These are phyloP conservation scores for Mungos mungo DNA, from an alignment of 2,113 vertebrate genomes.

Conservation along the genomic window DNA sequence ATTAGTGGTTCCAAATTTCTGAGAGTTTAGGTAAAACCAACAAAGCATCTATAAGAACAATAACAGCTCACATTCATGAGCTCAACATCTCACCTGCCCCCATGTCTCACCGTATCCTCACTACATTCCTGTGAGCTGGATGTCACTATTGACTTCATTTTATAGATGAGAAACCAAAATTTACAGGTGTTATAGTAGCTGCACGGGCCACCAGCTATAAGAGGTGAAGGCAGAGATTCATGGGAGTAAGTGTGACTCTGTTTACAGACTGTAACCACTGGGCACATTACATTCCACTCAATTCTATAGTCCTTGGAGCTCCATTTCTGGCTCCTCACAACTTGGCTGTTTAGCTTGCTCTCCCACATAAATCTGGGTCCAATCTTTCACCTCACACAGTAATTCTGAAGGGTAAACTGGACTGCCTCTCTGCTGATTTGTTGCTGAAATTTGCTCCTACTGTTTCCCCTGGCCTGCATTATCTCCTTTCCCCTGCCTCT, in stretches of 20 bases:
- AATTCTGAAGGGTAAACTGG: background rate
- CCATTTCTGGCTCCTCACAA: background rate
- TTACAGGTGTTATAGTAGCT: background rate
- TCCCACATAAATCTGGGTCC: background rate
- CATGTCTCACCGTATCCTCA: background rate
- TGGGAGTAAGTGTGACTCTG: background rate
- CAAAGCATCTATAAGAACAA: background rate
- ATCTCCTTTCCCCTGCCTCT: background rate
- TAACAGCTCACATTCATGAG: background rate
- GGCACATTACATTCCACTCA: background rate
- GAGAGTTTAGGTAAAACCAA: background rate
- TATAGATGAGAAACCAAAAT: background rate
- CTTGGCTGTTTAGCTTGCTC: background rate
- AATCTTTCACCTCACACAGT: background rate
- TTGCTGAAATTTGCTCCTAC: background rate
- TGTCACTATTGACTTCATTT: background rate
- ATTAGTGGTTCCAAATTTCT: background rate
- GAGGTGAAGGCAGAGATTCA: background rate
- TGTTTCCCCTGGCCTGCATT: too few relatives aligned
- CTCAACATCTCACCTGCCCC: fast-evolving
- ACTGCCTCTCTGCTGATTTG: background rate
- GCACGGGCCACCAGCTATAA: background rate
- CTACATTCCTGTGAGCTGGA: background rate
- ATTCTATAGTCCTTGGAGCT: background rate
- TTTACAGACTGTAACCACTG: background rate